Evolutionary conservation across 1,140 invertebrate species (phyloP), one percentile per base, ranked within the genome.

Genomic region (Akabosia matsudoensis): DNA sequence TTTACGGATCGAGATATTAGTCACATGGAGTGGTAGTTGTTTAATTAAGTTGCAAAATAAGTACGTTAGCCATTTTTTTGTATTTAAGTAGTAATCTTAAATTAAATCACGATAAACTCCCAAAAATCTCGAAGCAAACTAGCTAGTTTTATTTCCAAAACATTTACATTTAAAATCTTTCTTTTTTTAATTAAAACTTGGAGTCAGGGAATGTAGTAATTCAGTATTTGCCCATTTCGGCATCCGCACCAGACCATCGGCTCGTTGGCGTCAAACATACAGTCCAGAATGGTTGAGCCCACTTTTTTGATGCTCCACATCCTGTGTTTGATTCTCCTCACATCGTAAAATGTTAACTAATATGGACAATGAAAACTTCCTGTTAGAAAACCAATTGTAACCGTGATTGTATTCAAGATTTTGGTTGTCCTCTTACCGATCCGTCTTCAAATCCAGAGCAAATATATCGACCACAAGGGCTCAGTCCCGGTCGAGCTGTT

Each of bases 1-100:
- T 85, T 86, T 84, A 89, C 89, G 82, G 87, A 91, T 82, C 86
- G 90, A 81, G 78, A 83, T 31, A n/a, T 67, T 2, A 67, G 26
- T 2, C 61, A 67, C 28, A 30, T 67, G 61, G 37, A 45, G 37
- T 45, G 37, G 37, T 45, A n/a, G n/a, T n/a, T n/a, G n/a, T n/a
- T n/a, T n/a, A 45, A 45, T 10, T 45, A 10, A 45, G 37, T 18
- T 10, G 37, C 7, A 45, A 10, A 7, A 45, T 45, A 45, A 45
- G 7, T 45, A 45, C n/a, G 18, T 45, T 45, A 45, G 18, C 37
- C 18, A 45, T 10, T 10, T 10, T 45, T 45, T 10, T 18, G 7
- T 18, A 18, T 10, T 45, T 45, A 10, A 45, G 37, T 45, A 45
- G 37, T 45, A 45, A 45, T 45, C 37, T 45, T 45, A 45, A 45